Evolutionary conservation across 1,140 invertebrate species (phyloP).

Genomic region (Potamilus streckersoni): DNA sequence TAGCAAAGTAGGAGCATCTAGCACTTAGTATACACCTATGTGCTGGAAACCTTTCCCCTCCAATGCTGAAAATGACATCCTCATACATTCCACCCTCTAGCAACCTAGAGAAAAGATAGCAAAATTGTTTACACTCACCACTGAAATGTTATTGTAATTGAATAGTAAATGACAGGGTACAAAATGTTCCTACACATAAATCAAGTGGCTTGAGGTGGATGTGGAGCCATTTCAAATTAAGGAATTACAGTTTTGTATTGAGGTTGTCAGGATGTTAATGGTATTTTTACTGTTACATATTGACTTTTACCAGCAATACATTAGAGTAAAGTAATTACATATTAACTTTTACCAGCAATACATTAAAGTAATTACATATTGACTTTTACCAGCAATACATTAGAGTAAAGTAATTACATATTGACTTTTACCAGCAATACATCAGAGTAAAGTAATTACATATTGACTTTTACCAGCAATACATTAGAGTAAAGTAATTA

Average conservation of each 20-base stretch:
- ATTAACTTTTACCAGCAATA: too few relatives aligned
- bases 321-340: too few relatives aligned
- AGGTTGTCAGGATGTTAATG: too few relatives aligned
- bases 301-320: too few relatives aligned
- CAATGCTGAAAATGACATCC: slow-evolving; percentile 69
- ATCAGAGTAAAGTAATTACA: too few relatives aligned
- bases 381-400: too few relatives aligned
- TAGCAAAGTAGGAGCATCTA: slow-evolving; percentile 68
- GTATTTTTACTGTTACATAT: too few relatives aligned
- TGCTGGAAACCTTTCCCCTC: slow-evolving; percentile 63
- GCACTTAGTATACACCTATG: slow-evolving; percentile 70
- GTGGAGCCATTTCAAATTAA: neutral
- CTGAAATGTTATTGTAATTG: neutral
- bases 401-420: too few relatives aligned
- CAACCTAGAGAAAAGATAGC: slow-evolving; percentile 57
- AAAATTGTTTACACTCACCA: neutral
- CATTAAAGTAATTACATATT: too few relatives aligned
- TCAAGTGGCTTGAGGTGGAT: neutral
- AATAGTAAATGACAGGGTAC: neutral
- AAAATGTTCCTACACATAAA: neutral
- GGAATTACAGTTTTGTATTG: neutral
- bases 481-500: too few relatives aligned
- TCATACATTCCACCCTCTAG: slow-evolving; percentile 64
- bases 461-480: too few relatives aligned
- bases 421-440: too few relatives aligned